Base-by-base conservation (phyloP, 2,888 invertebrate species). In the Bedellia somnulentella region DNA sequence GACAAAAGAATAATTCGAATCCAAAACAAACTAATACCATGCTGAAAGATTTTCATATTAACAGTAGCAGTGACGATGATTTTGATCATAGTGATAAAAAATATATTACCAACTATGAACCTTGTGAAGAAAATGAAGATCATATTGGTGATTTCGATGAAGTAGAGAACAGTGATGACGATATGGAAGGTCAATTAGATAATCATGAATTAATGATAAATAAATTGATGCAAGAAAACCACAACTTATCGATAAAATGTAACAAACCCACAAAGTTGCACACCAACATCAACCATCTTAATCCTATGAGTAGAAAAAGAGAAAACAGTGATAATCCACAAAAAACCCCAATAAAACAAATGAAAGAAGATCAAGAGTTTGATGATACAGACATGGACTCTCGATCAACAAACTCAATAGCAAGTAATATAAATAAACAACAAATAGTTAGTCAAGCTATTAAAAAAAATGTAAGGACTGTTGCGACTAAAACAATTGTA, bases 401-500 rank as follows among this genome's bases (percentile, higher is more conserved):
- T n/a, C n/a, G n/a, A n/a, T n/a, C n/a, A n/a, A n/a, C n/a, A n/a
- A n/a, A n/a, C n/a, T n/a, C n/a, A 18, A 6, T 18, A 18, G 18
- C 9, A 18, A 11, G 15, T 15, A 15, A 15, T 6, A 11, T 11
- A 24, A 24, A 11, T 15, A 14, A 15, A 15, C 30, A 15, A 11
- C 29, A 30, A 24, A 23, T 16, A 9, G 8, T 33, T 4, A 33
- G 24, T 27, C 28, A 35, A 24, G 59, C 60, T 45, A 61, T 66
- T 1, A 61, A 63, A 2, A 26, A 18, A 6, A 31, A 22, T 21
- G 64, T 75, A 1, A 68, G 71, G 53, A 68, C 64, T 3, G 56
- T 60, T 48, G 60, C 71, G 49, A 60, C 68, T 1, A 49, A 73
- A 42, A 75, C 73, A 17, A 54, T 73, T 10, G 64, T 73, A 37